Evolutionary conservation across 2,888 invertebrate species (phyloP).

Genomic region (Volucella inanis): DNA sequence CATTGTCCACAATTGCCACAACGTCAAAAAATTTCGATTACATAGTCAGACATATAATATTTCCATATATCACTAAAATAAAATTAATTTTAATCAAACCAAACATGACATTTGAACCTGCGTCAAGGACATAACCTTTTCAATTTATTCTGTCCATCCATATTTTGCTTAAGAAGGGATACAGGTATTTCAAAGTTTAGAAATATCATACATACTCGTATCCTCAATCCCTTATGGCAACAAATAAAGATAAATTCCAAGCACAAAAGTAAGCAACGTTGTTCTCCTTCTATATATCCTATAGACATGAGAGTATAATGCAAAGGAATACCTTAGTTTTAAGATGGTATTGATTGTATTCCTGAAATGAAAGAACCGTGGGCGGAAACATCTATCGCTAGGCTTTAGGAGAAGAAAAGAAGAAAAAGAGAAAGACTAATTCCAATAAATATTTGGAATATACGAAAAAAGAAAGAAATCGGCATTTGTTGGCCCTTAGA

Average conservation of each 20-base stretch:
- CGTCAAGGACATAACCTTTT: background rate
- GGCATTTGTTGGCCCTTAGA: conserved; percentile 11
- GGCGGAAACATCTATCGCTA: background rate
- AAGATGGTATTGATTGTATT: conserved; percentile 13
- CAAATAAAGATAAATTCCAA: background rate
- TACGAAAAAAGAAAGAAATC: conserved; percentile 5
- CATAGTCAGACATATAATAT: background rate
- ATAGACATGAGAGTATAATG: background rate
- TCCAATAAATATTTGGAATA: conserved; percentile 3
- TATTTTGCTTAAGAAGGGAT: no score
- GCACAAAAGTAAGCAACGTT: background rate
- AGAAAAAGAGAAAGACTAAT: background rate
- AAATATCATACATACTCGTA: background rate
- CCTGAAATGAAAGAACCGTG: background rate
- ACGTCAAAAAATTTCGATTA: no score
- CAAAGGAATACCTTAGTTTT: background rate
- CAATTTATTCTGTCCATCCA: background rate
- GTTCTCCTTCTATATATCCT: conserved; percentile 1
- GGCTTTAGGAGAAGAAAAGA: background rate
- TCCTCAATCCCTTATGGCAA: background rate
- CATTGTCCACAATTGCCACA: no score
- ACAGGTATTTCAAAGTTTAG: background rate
- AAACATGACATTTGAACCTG: background rate
- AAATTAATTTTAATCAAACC: conserved; percentile 2
- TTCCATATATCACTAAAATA: background rate